Percentiles rank a stretch among this genome's conserved stretches.
Conservation (phyloP, 1,140 invertebrate genomes). For the Trichonephila inaurata region DNA sequence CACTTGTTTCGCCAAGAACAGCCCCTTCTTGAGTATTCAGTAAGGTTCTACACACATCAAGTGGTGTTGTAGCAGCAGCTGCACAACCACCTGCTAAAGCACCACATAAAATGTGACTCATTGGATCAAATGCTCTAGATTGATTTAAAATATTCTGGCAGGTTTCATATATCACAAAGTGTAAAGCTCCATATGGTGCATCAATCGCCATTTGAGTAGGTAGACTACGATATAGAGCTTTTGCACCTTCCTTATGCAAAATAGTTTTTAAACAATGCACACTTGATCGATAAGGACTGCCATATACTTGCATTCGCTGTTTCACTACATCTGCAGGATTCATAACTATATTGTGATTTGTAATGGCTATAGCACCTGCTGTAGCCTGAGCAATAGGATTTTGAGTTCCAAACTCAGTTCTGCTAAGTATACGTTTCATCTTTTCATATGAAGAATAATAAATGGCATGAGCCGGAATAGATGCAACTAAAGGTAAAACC, state of each 20-base stretch:
- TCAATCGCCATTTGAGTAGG: constrained; percentile 57
- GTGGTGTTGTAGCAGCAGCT: constrained; percentile 51
- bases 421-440: constrained; percentile 88
- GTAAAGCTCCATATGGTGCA: constrained; percentile 48
- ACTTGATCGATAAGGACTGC: constrained; percentile 46
- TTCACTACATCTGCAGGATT: constrained; percentile 63
- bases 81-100: constrained; percentile 51
- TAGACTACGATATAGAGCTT: constrained; percentile 82
- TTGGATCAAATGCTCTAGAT: constrained; percentile 40
- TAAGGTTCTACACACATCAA: constrained; percentile 55
- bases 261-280: constrained; percentile 37
- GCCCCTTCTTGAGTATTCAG: constrained; percentile 59
- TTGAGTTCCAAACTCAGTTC: constrained; percentile 78
- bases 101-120: constrained; percentile 37
- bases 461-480: constrained; percentile 98
- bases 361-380: constrained; percentile 78
- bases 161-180: constrained; percentile 57
- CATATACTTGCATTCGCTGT: constrained; percentile 61
- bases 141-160: constrained; percentile 36
- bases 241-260: background rate
- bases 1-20: background rate
- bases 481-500: constrained; percentile 93
- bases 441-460: constrained; percentile 99
- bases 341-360: constrained; percentile 54
- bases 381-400: constrained; percentile 89